Percentiles rank a stretch among this genome's conserved stretches.
Conservation (phyloP, 1,140 invertebrate genomes). For the Dreissena polymorpha region DNA sequence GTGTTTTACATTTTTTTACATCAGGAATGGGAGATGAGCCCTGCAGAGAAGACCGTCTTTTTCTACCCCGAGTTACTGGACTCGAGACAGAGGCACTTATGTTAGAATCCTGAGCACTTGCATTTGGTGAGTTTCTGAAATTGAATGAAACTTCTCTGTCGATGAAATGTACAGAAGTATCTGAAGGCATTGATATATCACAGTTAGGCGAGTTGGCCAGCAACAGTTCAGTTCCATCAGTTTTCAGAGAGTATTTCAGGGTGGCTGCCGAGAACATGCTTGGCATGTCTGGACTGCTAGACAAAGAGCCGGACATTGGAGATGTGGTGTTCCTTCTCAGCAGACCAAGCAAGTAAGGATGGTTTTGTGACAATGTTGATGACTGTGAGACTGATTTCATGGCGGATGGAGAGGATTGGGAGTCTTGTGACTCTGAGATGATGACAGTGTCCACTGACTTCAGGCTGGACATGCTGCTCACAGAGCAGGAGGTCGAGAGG, state of each 20-base stretch:
- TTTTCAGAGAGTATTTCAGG: not conserved
- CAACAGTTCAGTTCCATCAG: slow-evolving; percentile 25
- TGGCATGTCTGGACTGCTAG: not conserved
- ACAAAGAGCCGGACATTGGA: slow-evolving; percentile 11
- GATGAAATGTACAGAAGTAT: slow-evolving; percentile 39
- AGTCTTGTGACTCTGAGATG: not conserved
- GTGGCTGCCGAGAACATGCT: not conserved
- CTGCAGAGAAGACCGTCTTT: too few relatives aligned
- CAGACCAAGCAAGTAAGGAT: not conserved
- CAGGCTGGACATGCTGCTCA: slow-evolving; percentile 18
- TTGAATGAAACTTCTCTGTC: slow-evolving; percentile 63
- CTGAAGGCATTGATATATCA: slow-evolving; percentile 5
- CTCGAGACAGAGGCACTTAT: too few relatives aligned
- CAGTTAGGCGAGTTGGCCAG: slow-evolving; percentile 21
- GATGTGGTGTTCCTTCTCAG: not conserved
- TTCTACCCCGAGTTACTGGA: too few relatives aligned
- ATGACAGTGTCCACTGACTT: slow-evolving; percentile 18
- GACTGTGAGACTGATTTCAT: not conserved
- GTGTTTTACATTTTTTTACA: too few relatives aligned
- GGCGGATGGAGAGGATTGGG: not conserved
- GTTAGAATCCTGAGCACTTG: too few relatives aligned
- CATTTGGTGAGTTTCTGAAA: slow-evolving; percentile 37
- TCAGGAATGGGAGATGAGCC: too few relatives aligned
- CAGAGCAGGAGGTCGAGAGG: not conserved
- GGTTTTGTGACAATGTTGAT: slow-evolving; percentile 2